These are phyloP conservation scores for Zeuzera pyrina DNA, from an alignment of 2,888 invertebrate species.

Conservation along the genomic window DNA sequence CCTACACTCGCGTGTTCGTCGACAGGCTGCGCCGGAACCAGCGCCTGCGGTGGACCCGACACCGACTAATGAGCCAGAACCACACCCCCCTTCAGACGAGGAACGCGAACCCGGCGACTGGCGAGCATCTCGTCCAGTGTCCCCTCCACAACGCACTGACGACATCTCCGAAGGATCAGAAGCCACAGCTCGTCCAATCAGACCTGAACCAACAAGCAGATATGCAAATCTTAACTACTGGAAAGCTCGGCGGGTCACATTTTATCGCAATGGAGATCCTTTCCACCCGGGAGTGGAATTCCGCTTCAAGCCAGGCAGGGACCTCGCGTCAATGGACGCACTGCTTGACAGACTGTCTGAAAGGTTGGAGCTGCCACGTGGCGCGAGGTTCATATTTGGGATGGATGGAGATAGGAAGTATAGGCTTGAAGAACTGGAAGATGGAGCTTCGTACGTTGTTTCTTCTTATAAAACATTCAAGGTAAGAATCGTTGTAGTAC, in stretches of 20 bases:
- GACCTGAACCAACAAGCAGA: constrained; percentile 72
- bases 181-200: constrained; percentile 73
- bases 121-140: constrained; percentile 54
- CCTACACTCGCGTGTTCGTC: constrained; percentile 49
- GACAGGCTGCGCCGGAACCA: constrained; percentile 59
- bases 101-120: constrained; percentile 71
- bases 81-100: constrained; percentile 60
- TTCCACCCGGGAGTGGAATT: constrained; percentile 92
- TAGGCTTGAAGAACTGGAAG: constrained; percentile 87
- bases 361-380: constrained; percentile 88
- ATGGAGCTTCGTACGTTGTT: constrained; percentile 94
- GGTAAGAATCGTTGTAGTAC: constrained; percentile 58
- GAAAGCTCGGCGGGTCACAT: constrained; percentile 89
- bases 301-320: constrained; percentile 88
- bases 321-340: constrained; percentile 88
- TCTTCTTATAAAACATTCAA: constrained; percentile 94
- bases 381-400: constrained; percentile 92
- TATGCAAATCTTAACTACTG: constrained; percentile 89
- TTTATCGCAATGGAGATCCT: constrained; percentile 95
- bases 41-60: constrained; percentile 53
- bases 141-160: constrained; percentile 56
- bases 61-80: constrained; percentile 49
- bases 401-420: constrained; percentile 92
- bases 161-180: constrained; percentile 64
- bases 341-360: constrained; percentile 90